Conservation (phyloP, 1,140 invertebrate genomes). For the Apolygus lucorum region DNA sequence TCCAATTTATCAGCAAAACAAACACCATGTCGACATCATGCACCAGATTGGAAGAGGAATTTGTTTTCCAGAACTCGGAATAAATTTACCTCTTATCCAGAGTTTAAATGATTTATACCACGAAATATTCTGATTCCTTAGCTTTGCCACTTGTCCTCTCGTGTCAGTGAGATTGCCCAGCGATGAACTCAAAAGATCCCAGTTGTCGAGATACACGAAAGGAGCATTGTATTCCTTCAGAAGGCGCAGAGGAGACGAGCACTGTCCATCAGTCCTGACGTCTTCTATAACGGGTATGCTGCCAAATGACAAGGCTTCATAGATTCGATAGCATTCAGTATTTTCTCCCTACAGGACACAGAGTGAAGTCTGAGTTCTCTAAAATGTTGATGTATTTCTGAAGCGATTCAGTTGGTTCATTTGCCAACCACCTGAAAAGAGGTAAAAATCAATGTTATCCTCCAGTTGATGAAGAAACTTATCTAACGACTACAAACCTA, state of each 20-base stretch:
- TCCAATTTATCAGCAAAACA: too few relatives aligned
- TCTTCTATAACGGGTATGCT: conserved; percentile 44
- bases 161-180: too few relatives aligned
- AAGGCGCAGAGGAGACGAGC: neutral
- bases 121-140: neutral
- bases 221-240: neutral
- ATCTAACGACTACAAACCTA: too few relatives aligned
- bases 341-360: conserved; percentile 50
- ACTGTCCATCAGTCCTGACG: neutral
- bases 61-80: neutral
- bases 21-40: too few relatives aligned
- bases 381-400: conserved; percentile 44
- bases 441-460: too few relatives aligned
- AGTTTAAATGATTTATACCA: neutral
- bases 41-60: neutral
- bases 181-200: too few relatives aligned
- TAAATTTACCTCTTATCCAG: neutral
- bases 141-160: neutral
- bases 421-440: too few relatives aligned
- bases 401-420: conserved; percentile 40
- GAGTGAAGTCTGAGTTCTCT: conserved; percentile 45
- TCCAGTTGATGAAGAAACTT: too few relatives aligned
- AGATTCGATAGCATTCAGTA: conserved; percentile 50
- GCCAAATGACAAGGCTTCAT: conserved; percentile 49
- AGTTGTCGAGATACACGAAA: neutral